These are phyloP conservation scores for Cheilosia scutellata DNA, from an alignment of 2,888 invertebrate species.

Conservation along the genomic window DNA sequence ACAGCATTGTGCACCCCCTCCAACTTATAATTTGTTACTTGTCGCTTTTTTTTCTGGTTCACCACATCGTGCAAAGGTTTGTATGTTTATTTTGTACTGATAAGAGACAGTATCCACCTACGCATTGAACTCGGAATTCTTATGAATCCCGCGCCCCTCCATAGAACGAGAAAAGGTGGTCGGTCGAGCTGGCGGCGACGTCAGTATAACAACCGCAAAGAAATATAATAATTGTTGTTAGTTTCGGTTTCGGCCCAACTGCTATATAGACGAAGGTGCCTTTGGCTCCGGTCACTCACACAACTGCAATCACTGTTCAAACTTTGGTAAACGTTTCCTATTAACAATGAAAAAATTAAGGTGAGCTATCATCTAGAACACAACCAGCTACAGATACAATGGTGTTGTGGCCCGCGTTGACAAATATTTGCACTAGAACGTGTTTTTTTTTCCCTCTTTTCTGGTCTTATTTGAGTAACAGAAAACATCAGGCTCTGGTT, in stretches of 20 bases:
- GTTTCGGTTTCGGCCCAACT: constrained; percentile 61
- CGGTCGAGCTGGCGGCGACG: constrained; percentile 5
- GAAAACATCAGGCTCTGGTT: constrained; percentile 66
- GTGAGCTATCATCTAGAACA: constrained; percentile 73
- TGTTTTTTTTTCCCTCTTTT: constrained; percentile 76
- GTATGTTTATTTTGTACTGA: constrained; percentile 63
- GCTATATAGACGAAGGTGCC: neutral
- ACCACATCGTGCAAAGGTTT: constrained; percentile 45
- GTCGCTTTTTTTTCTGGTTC: constrained; percentile 51
- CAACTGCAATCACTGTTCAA: constrained; percentile 75
- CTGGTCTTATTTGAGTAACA: constrained; percentile 68
- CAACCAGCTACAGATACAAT: constrained; percentile 57
- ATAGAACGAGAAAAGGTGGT: constrained; percentile 38
- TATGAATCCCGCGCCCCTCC: constrained; percentile 35
- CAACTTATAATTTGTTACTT: constrained; percentile 58
- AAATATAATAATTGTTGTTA: constrained; percentile 48
- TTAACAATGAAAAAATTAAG: constrained; percentile 71
- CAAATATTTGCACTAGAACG: constrained; percentile 83
- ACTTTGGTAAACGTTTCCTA: constrained; percentile 39
- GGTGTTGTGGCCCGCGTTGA: constrained; percentile 79
- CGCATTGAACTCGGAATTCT: constrained; percentile 67
- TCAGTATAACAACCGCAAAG: constrained; percentile 10
- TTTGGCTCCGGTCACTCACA: constrained; percentile 42
- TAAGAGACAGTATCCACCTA: constrained; percentile 68
- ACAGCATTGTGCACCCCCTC: constrained; percentile 42